A percentile compares a stretch with the other conserved stretches of the same genome.
Evolutionary conservation across 1,140 invertebrate species (phyloP).

Genomic region (Maconellicoccus hirsutus): DNA sequence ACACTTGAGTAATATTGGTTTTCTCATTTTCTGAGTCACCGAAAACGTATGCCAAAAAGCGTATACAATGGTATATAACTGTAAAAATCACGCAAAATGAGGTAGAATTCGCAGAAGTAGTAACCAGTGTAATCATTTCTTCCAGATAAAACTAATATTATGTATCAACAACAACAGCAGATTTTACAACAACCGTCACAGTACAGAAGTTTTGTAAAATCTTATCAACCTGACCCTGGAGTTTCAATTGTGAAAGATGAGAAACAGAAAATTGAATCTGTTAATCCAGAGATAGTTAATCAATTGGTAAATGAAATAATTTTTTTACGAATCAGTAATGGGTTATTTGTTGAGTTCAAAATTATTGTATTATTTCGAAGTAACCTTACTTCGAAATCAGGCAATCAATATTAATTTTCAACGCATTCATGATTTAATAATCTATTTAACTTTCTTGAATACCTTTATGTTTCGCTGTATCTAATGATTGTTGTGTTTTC

Average conservation of each 20-base stretch:
- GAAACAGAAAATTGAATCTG: not conserved
- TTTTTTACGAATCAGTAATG: not conserved
- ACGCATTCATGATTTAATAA: too few species aligned
- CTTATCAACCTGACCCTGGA: not conserved
- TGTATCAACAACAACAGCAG: not conserved
- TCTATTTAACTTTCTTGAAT: not conserved
- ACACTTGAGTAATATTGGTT: too few species aligned
- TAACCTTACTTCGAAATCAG: not conserved
- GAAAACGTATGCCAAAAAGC: too few species aligned
- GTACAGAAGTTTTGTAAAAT: not conserved
- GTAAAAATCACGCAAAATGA: too few species aligned
- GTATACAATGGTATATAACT: too few species aligned
- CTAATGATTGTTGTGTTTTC: not conserved
- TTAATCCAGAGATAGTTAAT: not conserved
- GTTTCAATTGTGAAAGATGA: not conserved
- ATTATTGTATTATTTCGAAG: too few species aligned
- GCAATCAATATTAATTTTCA: too few species aligned
- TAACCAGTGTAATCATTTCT: too few species aligned
- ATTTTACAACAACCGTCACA: not conserved
- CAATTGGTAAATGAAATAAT: not conserved
- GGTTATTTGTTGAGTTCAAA: too few species aligned
- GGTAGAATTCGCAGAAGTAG: too few species aligned
- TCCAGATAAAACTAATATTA: not conserved
- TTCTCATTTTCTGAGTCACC: too few species aligned
- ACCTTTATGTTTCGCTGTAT: not conserved